Evolutionary conservation across 2,113 vertebrate genomes (phyloP).

Genomic region (Lampris megalopsis): DNA sequence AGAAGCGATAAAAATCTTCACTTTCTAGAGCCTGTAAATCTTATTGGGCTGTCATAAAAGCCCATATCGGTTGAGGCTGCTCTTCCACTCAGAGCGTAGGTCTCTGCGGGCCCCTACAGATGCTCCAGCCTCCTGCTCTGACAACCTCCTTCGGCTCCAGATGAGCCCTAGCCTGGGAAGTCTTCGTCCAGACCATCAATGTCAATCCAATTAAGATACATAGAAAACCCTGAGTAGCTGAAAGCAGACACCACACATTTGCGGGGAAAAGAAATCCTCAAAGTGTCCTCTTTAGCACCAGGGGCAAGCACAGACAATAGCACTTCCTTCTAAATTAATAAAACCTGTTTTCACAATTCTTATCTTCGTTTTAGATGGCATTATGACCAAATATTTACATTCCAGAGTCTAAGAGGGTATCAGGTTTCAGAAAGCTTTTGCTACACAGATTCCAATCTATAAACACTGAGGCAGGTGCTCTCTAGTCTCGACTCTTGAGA

Average conservation of each 20-base stretch:
- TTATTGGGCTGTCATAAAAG: slow-evolving; percentile 91
- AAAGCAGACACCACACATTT: slow-evolving; percentile 91
- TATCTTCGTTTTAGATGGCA: slow-evolving; percentile 88
- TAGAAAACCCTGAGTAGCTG: slow-evolving; percentile 82
- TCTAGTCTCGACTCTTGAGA: slow-evolving; percentile 61
- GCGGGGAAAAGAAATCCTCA: slow-evolving; percentile 84
- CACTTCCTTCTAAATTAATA: slow-evolving; percentile 91
- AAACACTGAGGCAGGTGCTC: slow-evolving; percentile 77
- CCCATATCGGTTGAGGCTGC: slow-evolving; percentile 88
- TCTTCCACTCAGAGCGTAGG: slow-evolving; percentile 77
- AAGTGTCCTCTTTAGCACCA: slow-evolving; percentile 85
- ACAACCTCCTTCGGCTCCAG: slow-evolving; percentile 83
- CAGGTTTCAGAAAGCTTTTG: slow-evolving; percentile 89
- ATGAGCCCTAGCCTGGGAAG: slow-evolving; percentile 83
- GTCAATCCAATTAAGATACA: slow-evolving; percentile 90
- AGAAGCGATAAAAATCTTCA: slow-evolving; percentile 90
- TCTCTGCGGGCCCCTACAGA: slow-evolving; percentile 81
- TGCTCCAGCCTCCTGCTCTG: slow-evolving; percentile 82
- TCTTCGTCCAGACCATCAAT: slow-evolving; percentile 88
- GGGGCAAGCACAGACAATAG: slow-evolving; percentile 82
- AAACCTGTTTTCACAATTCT: slow-evolving; percentile 90
- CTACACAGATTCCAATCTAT: slow-evolving; percentile 80
- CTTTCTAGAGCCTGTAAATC: slow-evolving; percentile 87
- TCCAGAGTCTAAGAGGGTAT: slow-evolving; percentile 92
- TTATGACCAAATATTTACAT: slow-evolving; percentile 98